Conservation (phyloP, 2,797 vertebrate species). For the Ctenopoma multispine region DNA sequence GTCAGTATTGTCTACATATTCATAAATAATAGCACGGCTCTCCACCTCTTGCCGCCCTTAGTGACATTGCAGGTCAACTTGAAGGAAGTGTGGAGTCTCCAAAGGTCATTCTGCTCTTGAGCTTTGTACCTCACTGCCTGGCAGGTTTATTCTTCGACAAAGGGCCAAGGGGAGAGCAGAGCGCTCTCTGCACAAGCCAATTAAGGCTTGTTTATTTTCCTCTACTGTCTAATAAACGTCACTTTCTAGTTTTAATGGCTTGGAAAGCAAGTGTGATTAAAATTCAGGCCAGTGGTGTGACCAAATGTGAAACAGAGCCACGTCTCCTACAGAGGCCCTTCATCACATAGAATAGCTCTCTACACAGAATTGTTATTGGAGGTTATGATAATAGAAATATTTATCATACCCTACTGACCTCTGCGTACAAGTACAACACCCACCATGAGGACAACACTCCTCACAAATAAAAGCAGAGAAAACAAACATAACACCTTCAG, state of each 20-base stretch:
- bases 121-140: constrained; percentile 50
- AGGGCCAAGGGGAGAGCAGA: constrained; percentile 55
- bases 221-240: constrained; percentile 79
- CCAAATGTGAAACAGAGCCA: constrained; percentile 61
- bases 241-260: constrained; percentile 80
- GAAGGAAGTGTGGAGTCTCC: constrained; percentile 21
- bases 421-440: constrained; percentile 38
- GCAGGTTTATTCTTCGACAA: constrained; percentile 63
- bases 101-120: constrained; percentile 71
- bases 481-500: constrained; percentile 35
- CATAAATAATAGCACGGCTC: constrained; percentile 39
- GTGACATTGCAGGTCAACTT: constrained; percentile 19
- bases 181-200: constrained; percentile 65
- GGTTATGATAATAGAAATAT: constrained; percentile 73
- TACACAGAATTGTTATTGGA: constrained; percentile 53
- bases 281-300: constrained; percentile 67
- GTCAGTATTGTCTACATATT: constrained; percentile 47
- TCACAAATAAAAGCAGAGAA: constrained; percentile 29
- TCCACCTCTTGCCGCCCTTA: constrained; percentile 20
- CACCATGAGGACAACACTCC: constrained; percentile 30
- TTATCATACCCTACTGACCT: constrained; percentile 67
- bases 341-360: constrained; percentile 60
- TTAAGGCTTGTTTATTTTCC: constrained; percentile 83
- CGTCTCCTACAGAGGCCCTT: constrained; percentile 45
- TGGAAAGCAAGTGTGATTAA: constrained; percentile 79